Evolutionary conservation across 2,113 vertebrate species (phyloP).

Genomic region (Chamaea fasciata): DNA sequence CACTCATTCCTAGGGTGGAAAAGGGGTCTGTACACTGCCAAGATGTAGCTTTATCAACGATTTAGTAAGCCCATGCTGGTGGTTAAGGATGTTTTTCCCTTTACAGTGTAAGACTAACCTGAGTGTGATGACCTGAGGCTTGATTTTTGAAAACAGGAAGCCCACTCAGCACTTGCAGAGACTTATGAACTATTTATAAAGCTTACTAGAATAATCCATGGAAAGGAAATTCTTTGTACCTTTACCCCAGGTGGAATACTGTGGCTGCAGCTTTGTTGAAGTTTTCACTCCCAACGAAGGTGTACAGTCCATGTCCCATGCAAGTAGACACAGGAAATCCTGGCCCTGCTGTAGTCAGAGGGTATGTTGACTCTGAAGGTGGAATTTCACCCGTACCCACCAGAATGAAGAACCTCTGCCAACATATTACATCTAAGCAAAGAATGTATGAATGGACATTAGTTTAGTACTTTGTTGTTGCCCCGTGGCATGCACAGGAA

Average conservation of each 20-base stretch:
- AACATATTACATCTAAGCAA: background rate
- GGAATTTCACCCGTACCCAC: background rate
- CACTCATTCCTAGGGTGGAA: background rate
- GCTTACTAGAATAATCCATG: background rate
- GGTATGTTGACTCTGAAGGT: background rate
- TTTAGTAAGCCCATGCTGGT: background rate
- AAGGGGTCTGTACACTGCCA: background rate
- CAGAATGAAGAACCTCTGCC: background rate
- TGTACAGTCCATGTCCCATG: too few relatives aligned
- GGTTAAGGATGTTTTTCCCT: background rate
- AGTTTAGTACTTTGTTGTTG: background rate
- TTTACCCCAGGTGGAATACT: background rate
- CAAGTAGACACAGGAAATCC: background rate
- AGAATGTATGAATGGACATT: background rate
- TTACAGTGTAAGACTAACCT: background rate
- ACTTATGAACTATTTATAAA: background rate
- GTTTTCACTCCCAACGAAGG: background rate
- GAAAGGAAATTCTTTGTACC: background rate
- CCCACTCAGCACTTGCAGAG: background rate
- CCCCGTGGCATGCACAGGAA: background rate
- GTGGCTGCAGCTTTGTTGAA: background rate
- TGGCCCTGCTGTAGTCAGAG: background rate
- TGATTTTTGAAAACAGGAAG: background rate
- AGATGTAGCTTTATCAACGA: background rate
- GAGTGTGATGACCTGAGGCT: background rate